Evolutionary conservation across 2,113 vertebrate species (phyloP).

Genomic region (Scomber japonicus): DNA sequence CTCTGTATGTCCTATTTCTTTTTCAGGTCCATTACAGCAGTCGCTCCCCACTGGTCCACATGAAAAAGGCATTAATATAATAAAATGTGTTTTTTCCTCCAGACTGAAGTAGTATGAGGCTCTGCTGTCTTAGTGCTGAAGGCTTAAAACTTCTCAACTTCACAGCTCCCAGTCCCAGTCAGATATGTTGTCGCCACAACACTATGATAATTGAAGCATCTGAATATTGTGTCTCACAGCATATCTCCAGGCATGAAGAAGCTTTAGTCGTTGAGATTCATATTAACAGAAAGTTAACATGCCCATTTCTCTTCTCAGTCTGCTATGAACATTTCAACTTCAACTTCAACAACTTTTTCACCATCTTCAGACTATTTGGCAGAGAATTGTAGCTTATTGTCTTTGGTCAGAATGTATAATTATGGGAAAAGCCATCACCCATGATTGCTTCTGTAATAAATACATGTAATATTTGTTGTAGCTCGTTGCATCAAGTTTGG

Average conservation of each 20-base stretch:
- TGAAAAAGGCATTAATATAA: background rate
- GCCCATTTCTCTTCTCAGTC: conserved; percentile 40
- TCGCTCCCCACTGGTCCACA: conserved; percentile 7
- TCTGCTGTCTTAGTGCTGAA: conserved; percentile 28
- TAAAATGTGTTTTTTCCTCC: background rate
- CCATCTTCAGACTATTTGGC: conserved; percentile 34
- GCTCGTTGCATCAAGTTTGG: background rate
- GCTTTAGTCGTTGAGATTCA: conserved; percentile 45
- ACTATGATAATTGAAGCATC: conserved; percentile 54
- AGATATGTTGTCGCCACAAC: conserved; percentile 1
- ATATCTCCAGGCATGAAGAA: conserved; percentile 37
- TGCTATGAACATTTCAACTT: conserved; percentile 54
- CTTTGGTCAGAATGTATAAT: conserved; percentile 32
- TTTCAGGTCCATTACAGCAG: conserved; percentile 23
- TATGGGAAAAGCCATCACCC: conserved; percentile 39
- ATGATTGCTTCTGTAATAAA: background rate
- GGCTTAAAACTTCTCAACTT: conserved; percentile 18
- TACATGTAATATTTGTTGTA: conserved; percentile 40
- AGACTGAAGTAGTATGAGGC: conserved; percentile 11
- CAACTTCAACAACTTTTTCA: conserved; percentile 36
- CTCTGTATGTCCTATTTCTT: background rate
- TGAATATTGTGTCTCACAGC: conserved; percentile 49
- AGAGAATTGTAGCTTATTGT: conserved; percentile 28
- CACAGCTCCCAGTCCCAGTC: conserved; percentile 12
- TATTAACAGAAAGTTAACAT: conserved; percentile 65